Base-by-base conservation (phyloP, 37 sponge, comb jelly and placozoan genomes). In the Cliona cf. orientalis region DNA sequence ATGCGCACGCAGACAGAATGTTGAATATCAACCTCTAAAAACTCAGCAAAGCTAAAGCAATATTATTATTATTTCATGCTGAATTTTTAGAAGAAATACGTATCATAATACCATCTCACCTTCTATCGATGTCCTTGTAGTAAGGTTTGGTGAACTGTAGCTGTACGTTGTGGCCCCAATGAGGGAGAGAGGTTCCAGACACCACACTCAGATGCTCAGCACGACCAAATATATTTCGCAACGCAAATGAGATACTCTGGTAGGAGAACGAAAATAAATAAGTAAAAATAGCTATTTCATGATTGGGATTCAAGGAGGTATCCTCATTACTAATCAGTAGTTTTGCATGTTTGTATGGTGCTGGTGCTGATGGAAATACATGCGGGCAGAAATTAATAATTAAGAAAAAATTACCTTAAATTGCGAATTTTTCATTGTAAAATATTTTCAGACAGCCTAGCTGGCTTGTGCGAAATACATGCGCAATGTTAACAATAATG, bases 71-170 rank as follows among this genome's bases (percentile, higher is more conserved):
- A n/a, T n/a, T n/a, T n/a, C n/a, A n/a, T n/a, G n/a, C n/a, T n/a
- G n/a, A n/a, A n/a, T n/a, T n/a, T n/a, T n/a, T n/a, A n/a, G 55
- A 19, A 19, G n/a, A n/a, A n/a, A n/a, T n/a, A n/a, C n/a, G n/a
- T n/a, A n/a, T n/a, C n/a, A n/a, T 44, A 42, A 42, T 23, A 29
- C 22, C 45, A 6, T 39, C 83, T 58, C 25, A 91, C 92, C 25
- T 77, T 29, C 82, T 86, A 4, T 46, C 36, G 22, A 89, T 21
- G 72, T 88, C 72, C 44, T 28, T 68, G 60, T 75, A 86, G 62
- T 86, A 87, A 3, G 89, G 92, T 61, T 91, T 91, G 46, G 49
- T 81, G 74, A 91, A 82, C 64, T 86, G 78, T 36, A 92, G 64
- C 40, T 83, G 79, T 0, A 87, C 6, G 25, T 45, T 76, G 59